A percentile compares a stretch with the other conserved stretches of the same genome.
Conservation (phyloP, 1,140 invertebrate genomes). For the Phymorhynchus buccinoides region DNA sequence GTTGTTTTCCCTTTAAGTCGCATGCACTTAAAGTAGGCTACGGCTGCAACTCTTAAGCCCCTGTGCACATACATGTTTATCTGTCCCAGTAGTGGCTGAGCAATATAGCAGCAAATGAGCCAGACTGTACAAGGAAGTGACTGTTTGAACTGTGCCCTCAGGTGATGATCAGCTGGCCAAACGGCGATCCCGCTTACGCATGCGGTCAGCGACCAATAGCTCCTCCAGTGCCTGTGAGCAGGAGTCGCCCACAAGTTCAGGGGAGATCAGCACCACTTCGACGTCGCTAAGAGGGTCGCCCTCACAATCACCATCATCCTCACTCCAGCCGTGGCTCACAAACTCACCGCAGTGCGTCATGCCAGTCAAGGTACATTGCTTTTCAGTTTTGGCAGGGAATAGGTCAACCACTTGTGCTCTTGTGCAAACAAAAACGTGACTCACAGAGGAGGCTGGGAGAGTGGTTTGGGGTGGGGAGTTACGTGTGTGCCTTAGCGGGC, state of each 20-base stretch:
- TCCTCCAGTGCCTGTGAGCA: constrained; percentile 15
- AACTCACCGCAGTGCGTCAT: not conserved
- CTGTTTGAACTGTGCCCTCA: constrained; percentile 13
- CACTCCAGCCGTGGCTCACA: constrained; percentile 13
- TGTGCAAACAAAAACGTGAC: not conserved
- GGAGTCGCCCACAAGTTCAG: constrained; percentile 25
- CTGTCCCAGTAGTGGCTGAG: no score
- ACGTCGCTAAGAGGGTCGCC: constrained; percentile 8
- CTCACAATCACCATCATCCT: constrained; percentile 32
- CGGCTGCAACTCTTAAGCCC: no score
- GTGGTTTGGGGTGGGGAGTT: not conserved
- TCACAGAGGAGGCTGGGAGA: not conserved
- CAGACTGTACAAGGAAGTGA: no score
- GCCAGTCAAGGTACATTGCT: constrained; percentile 1
- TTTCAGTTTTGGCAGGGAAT: no score
- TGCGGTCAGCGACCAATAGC: constrained; percentile 34
- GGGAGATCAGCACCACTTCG: constrained; percentile 32
- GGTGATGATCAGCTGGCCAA: constrained; percentile 63
- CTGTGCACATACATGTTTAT: no score
- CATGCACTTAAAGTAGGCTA: no score
- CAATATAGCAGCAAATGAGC: no score
- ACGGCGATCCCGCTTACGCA: constrained; percentile 46
- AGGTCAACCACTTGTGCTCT: not conserved
- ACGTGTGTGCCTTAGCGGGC: not conserved
- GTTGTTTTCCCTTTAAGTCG: no score